phyloP scores from a whole-genome alignment of 1,140 invertebrate genomes.

The Brachionus paranguensis region DNA sequence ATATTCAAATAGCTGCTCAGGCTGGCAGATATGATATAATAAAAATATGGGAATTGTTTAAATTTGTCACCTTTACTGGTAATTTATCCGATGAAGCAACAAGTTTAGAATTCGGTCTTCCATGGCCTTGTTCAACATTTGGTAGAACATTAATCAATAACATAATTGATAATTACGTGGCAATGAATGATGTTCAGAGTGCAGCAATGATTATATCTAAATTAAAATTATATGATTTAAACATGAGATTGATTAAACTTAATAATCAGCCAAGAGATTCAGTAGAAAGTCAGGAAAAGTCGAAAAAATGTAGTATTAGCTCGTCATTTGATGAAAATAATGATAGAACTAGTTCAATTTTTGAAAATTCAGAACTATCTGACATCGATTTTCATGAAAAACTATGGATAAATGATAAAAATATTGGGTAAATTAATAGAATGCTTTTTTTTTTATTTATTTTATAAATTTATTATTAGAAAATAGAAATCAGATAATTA shows the following conservation, averaged over 20 bases:
- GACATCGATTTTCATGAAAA: neutral
- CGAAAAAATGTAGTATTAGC: neutral
- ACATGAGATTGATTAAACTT: neutral
- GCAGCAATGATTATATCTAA: slow-evolving; percentile 22
- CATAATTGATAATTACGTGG: neutral
- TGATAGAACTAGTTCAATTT: neutral
- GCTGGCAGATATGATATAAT: neutral
- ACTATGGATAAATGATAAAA: neutral
- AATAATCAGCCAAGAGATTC: neutral
- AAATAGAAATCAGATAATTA: too few relatives aligned
- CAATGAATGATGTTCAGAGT: neutral
- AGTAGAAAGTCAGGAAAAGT: neutral
- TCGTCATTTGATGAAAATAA: neutral
- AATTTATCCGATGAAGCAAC: neutral
- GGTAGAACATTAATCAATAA: neutral
- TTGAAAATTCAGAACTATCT: neutral
- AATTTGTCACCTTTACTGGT: neutral
- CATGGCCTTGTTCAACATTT: slow-evolving; percentile 19
- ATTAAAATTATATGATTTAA: neutral
- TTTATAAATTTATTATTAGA: too few relatives aligned
- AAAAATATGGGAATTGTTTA: slow-evolving; percentile 13
- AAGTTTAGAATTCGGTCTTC: neutral
- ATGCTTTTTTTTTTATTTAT: too few relatives aligned
- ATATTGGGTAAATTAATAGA: neutral
- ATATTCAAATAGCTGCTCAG: slow-evolving; percentile 24